phyloP scores from a whole-genome alignment of 2,888 invertebrate species.

The Drosophila rellima region DNA sequence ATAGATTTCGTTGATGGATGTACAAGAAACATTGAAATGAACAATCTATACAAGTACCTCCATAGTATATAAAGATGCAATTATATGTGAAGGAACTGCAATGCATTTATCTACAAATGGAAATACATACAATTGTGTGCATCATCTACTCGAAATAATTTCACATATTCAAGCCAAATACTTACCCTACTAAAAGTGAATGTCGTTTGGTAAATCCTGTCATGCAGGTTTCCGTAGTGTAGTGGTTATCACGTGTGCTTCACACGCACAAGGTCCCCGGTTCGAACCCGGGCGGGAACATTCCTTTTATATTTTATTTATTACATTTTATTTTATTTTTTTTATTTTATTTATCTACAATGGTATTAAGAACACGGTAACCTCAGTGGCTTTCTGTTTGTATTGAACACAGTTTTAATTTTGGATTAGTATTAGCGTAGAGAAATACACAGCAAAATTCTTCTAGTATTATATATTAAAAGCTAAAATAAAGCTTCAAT shows the following conservation, averaged over 20 bases:
- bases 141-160: background rate
- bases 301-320: background rate
- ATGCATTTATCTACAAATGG: no score
- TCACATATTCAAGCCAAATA: background rate
- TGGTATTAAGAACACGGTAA: no score
- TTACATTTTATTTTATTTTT: no score
- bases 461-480: background rate
- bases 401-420: background rate
- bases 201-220: fast-evolving
- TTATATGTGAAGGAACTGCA: background rate
- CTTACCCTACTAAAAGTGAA: background rate
- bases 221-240: slow-evolving; percentile 82
- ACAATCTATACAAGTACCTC: background rate
- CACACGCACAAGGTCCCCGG: slow-evolving; percentile 85
- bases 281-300: slow-evolving; percentile 85
- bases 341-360: no score
- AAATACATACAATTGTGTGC: background rate
- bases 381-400: no score
- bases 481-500: slow-evolving; percentile 23
- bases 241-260: slow-evolving; percentile 85
- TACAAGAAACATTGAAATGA: slow-evolving; percentile 20
- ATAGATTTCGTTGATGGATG: slow-evolving; percentile 50
- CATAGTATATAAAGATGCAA: background rate
- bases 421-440: background rate
- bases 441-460: background rate